These are phyloP conservation scores for Bimastos eiseni DNA, from an alignment of 2,888 invertebrate species.

Conservation along the genomic window DNA sequence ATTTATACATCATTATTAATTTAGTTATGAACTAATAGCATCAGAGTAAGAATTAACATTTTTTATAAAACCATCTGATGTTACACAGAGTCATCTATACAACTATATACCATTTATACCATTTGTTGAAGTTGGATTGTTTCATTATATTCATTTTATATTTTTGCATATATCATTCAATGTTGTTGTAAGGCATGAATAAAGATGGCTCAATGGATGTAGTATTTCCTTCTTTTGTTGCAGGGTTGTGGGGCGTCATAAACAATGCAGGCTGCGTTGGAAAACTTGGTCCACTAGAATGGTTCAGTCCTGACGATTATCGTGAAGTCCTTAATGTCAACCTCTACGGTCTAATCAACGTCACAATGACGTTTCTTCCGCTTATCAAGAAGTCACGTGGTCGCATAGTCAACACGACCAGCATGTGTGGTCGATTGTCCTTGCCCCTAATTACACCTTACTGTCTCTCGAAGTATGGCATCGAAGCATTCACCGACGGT, in stretches of 20 bases:
- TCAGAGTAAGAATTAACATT: no score
- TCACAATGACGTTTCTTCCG: constrained; percentile 18
- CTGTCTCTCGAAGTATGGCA: not conserved
- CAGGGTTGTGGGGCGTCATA: constrained; percentile 34
- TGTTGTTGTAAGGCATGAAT: no score
- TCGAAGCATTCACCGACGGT: constrained; percentile 27
- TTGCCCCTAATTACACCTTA: not conserved
- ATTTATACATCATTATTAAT: no score
- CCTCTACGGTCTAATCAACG: constrained; percentile 7
- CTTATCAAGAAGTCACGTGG: constrained; percentile 35
- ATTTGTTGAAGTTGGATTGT: no score
- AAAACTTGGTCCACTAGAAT: not conserved
- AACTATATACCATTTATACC: no score
- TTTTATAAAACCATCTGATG: no score
- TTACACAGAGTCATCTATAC: no score
- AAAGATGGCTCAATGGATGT: no score
- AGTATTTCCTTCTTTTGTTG: no score
- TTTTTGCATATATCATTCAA: no score
- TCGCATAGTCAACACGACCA: constrained; percentile 29
- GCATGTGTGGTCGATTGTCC: constrained; percentile 17
- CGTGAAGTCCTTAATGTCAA: not conserved
- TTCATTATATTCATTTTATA: no score
- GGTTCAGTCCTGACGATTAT: not conserved
- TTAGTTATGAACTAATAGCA: no score
- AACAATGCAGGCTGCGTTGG: constrained; percentile 53